Evolutionary conservation across 2,888 invertebrate species (phyloP).

Genomic region (Scaptomyza cyrtandrae): DNA sequence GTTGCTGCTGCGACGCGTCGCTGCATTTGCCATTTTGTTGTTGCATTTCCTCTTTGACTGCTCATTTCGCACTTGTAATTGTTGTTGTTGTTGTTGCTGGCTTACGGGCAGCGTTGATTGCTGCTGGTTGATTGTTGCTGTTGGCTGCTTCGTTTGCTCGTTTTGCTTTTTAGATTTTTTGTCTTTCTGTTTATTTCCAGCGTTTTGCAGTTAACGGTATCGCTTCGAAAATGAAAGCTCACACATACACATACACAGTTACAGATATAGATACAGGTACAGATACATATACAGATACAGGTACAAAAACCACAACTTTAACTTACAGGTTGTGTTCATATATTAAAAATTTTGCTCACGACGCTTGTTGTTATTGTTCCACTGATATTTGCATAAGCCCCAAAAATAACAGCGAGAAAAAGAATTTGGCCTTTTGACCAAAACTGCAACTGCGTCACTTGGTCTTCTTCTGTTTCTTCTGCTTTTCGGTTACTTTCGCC

Average conservation of each 20-base stretch:
- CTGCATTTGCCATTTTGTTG: conserved; percentile 68
- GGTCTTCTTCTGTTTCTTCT: conserved; percentile 41
- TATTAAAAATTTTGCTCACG: conserved; percentile 62
- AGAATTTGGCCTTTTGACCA: conserved; percentile 54
- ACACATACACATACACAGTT: too few species aligned
- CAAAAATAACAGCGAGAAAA: conserved; percentile 38
- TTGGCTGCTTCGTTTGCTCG: conserved; percentile 35
- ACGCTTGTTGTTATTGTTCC: conserved; percentile 39
- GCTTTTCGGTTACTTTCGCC: conserved; percentile 42
- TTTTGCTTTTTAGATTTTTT: conserved; percentile 59
- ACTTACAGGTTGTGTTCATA: conserved; percentile 61
- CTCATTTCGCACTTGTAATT: conserved; percentile 71
- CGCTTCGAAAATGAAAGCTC: conserved; percentile 83
- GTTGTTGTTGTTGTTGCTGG: conserved; percentile 31
- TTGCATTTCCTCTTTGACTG: conserved; percentile 73
- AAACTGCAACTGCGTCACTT: conserved; percentile 70
- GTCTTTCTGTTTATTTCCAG: conserved; percentile 56
- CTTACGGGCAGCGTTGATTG: conserved; percentile 47
- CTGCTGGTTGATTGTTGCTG: conserved; percentile 53
- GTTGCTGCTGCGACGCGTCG: conserved; percentile 49
- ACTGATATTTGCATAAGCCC: conserved; percentile 67
- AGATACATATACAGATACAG: conserved; percentile 32
- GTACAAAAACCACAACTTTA: conserved; percentile 45
- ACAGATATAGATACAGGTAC: conserved; percentile 37
- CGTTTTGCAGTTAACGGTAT: conserved; percentile 77